These are phyloP conservation scores for Pecten maximus DNA, from an alignment of 2,888 invertebrate genomes.

Conservation along the genomic window DNA sequence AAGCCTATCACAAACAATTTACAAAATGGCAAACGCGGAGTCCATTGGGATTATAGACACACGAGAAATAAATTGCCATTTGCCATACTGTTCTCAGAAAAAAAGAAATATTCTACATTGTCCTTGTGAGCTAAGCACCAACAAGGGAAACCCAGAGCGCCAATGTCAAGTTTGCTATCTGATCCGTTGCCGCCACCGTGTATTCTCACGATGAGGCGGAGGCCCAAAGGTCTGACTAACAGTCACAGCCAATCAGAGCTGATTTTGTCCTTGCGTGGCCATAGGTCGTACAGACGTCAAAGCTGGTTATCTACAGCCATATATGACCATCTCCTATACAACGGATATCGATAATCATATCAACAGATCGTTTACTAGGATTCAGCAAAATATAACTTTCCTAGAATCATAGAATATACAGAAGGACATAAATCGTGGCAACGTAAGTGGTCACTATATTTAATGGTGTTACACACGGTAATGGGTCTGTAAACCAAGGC, in stretches of 20 bases:
- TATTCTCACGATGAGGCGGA: neutral
- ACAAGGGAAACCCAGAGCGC: neutral
- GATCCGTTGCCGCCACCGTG: neutral
- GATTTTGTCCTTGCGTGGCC: slow-evolving; percentile 4
- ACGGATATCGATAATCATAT: neutral
- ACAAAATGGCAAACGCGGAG: slow-evolving; percentile 9
- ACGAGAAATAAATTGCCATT: slow-evolving; percentile 28
- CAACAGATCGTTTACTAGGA: slow-evolving; percentile 18
- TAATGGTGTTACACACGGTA: neutral
- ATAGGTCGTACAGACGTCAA: slow-evolving; percentile 4
- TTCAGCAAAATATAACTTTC: slow-evolving; percentile 18
- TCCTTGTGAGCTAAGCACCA: neutral
- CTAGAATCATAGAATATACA: neutral
- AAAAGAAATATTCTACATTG: neutral
- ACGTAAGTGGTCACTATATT: neutral
- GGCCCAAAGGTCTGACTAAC: neutral
- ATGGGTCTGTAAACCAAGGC: neutral
- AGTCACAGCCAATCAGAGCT: neutral
- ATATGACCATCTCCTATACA: neutral
- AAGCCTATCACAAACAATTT: slow-evolving; percentile 18
- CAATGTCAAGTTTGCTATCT: neutral
- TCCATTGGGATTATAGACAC: neutral
- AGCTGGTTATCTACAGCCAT: neutral
- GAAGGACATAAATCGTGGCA: neutral
- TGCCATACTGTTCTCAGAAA: neutral